Evolutionary conservation across 2,888 invertebrate species (phyloP), one percentile per base, ranked within the genome.

Genomic region (Drosophila helvetica): DNA sequence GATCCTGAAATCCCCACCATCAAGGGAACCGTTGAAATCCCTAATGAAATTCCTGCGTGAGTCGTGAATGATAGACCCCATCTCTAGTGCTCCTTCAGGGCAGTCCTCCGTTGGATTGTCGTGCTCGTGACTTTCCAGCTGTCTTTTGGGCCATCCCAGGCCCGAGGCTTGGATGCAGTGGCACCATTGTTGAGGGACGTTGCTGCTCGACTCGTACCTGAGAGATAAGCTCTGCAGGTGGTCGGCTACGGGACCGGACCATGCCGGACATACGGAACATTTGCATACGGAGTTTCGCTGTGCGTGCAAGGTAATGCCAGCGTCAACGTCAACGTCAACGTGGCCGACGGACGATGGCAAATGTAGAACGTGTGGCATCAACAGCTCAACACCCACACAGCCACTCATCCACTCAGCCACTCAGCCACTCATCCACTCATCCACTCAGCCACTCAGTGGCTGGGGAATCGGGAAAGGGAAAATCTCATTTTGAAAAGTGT

Each of bases 251-350:
- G 10, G 10, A n/a, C 54, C 30, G 12, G 12, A 19, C 47, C 33
- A 12, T 5, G 33, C 33, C 47, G 47, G 19, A 47, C 19, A 7
- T 22, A 22, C 19, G 56, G 69, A 65, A 61, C 79, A 79, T 82
- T 82, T 83, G 74, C 81, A 80, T 82, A 73, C 76, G 78, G 65
- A 74, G 84, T 81, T 38, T n/a, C 38, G 38, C n/a, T 77, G 77
- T 59, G 70, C 62, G 75, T 69, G 76, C 64, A 79, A 5, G 55
- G 67, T 73, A 77, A 69, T 74, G 66, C 78, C 66, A 70, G 75
- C 71, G 71, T 69, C 53, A 43, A 15, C 46, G 15, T 27, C 22
- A 22, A 62, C 46, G 46, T 50, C 51, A 43, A 15, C 46, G 15
- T 27, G 25, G 43, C 10, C 25, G 19, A 33, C 18, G 58, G 57